Evolutionary conservation across 2,113 vertebrate genomes (phyloP).

Genomic region (Cepphus grylle): DNA sequence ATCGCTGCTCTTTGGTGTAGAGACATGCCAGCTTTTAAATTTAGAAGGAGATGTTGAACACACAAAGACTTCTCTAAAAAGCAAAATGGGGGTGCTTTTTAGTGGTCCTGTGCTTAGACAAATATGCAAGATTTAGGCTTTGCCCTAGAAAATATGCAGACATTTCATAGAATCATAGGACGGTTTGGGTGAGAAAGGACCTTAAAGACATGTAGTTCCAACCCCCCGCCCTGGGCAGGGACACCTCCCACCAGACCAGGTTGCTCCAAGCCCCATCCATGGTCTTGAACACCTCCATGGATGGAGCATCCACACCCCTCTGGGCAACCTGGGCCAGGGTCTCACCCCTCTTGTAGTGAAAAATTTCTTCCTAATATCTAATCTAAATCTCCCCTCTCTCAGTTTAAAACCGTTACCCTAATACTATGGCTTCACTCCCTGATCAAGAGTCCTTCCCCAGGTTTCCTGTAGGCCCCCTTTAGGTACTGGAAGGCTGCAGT

Average conservation of each 20-base stretch:
- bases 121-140: background rate
- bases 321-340: too few relatives aligned
- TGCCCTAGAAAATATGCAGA: background rate
- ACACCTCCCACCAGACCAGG: background rate
- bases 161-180: background rate
- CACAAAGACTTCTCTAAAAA: background rate
- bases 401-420: background rate
- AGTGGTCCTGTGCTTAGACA: background rate
- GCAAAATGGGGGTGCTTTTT: background rate
- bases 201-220: background rate
- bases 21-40: too few relatives aligned
- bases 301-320: background rate
- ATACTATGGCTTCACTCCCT: background rate
- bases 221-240: background rate
- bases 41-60: background rate
- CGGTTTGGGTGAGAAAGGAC: background rate
- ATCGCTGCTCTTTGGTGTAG: background rate
- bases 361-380: background rate
- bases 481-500: background rate
- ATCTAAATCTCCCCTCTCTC: background rate
- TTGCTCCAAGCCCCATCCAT: background rate
- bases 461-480: background rate
- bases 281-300: background rate
- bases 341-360: background rate
- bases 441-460: background rate